Evolutionary conservation across 2,888 invertebrate genomes (phyloP), one percentile per base, ranked within the genome.

Genomic region (Mimas tiliae): DNA sequence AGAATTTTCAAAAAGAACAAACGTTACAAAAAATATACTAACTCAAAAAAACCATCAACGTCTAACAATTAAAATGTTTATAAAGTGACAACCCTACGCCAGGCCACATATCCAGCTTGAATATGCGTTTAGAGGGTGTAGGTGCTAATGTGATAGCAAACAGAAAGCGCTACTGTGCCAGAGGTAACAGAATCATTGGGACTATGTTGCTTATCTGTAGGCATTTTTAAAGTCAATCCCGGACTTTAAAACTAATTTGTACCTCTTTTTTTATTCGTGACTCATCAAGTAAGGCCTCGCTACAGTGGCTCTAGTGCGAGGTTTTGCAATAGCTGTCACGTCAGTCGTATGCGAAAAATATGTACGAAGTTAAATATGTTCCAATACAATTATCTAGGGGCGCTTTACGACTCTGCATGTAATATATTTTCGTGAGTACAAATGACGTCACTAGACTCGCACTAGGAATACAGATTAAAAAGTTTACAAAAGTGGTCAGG

Each of bases 131-230:
- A 86, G 84, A 81, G 75, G 79, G 77, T 73, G 21, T 64, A 73
- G 73, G 84, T 84, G 90, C 75, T 87, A 89, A 90, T 87, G 83
- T 82, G 64, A 78, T 62, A 45, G 77, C 77, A 87, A 89, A 90
- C 78, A 88, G 66, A 65, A 67, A 63, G 58, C 14, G 85, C 89
- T 89, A 85, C 87, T 81, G 68, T 52, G n/a, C 62, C 55, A 42
- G 12, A 19, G 19, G 27, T 33, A 38, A 19, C 58, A 58, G 58
- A 38, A 16, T 42, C 38, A 16, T 58, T 1, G 19, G 58, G 58
- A 55, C 58, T 42, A 19, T 50, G 50, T 50, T 34, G 34, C 34
- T 34, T 55, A 55, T 53, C 38, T 55, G 9, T 34, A 16, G 34
- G n/a, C n/a, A 53, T 33, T 34, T 14, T 9, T 34, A 14, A 53